Evolutionary conservation across 2,888 invertebrate genomes (phyloP), one percentile per base, ranked within the genome.

Genomic region (Tipula lateralis): DNA sequence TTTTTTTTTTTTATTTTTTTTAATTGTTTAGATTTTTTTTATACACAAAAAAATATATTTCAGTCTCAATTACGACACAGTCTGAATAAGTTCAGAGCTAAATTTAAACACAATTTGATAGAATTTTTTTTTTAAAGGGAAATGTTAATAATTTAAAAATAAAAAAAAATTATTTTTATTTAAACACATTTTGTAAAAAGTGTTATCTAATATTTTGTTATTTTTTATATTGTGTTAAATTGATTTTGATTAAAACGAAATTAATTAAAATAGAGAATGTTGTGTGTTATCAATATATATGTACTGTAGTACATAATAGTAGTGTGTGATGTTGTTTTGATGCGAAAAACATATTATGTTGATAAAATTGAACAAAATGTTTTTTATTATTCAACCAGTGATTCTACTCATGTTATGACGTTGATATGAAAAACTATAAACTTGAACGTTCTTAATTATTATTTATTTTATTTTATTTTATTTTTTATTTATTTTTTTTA

Each of bases 51-150:
- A 82, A 83, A 83, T 66, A 66, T 66, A 34, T 34, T 83, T 83
- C 83, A 83, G 83, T 83, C 83, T 83, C 83, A 83, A 83, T 83
- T 83, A 34, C 83, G 36, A 83, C 83, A 83, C 83, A 83, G 34
- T 34, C 83, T 34, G 83, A 34, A 34, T 34, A 83, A 83, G 83
- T 83, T 83, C 32, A 83, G 82, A 82, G 32, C n/a, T 82, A 66
- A 66, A 66, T 66, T 66, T 66, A 66, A 66, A 66, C 66, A 66
- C 66, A 66, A 66, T 24, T 24, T 66, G 19, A 9, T 24, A 9
- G n/a, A n/a, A n/a, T n/a, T n/a, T 82, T 82, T 30, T 82, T 30
- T 82, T 29, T 29, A 82, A 82, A 30, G 29, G 13, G 36, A 34
- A 34, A 83, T 34, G 30, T 19, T 36, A 83, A 83, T 34, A 83